Percentiles rank a stretch among this genome's conserved stretches.
Evolutionary conservation across 2,113 vertebrate genomes (phyloP).

Genomic region (Osmerus mordax): DNA sequence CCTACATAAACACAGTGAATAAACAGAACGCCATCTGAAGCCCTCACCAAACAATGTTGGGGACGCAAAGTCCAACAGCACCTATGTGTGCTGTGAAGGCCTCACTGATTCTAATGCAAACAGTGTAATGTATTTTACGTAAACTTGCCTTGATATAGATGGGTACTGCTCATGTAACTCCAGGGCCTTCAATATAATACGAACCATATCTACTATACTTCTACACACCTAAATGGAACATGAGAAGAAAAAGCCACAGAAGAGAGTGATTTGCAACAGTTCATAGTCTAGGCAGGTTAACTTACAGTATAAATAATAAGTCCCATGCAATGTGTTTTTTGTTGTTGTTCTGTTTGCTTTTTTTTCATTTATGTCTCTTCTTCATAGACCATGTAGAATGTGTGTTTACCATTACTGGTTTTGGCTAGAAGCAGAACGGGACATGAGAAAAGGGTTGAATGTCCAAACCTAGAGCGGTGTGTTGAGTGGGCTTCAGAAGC

Average conservation of each 20-base stretch:
- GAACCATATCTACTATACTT: constrained; percentile 96
- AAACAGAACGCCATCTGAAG: constrained; percentile 64
- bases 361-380: constrained; percentile 59
- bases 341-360: constrained; percentile 56
- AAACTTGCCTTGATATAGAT: constrained; percentile 90
- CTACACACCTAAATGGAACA: constrained; percentile 94
- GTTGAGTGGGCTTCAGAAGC: constrained; percentile 88
- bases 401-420: constrained; percentile 43
- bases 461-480: constrained; percentile 90
- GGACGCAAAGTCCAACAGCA: constrained; percentile 95
- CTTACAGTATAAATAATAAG: constrained; percentile 72
- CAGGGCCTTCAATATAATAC: constrained; percentile 95
- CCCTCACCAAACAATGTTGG: constrained; percentile 92
- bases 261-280: constrained; percentile 87
- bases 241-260: constrained; percentile 85
- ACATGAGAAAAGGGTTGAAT: constrained; percentile 89
- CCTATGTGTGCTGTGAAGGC: constrained; percentile 89
- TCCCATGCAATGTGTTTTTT: constrained; percentile 70
- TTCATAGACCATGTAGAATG: constrained; percentile 42
- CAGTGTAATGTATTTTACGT: constrained; percentile 75
- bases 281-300: constrained; percentile 52
- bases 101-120: constrained; percentile 77
- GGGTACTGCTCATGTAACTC: constrained; percentile 88
- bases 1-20: constrained; percentile 1
- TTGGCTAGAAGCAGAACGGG: constrained; percentile 47